Evolutionary conservation across 2,113 vertebrate genomes (phyloP).

Genomic region (Myrmecophaga tridactyla): DNA sequence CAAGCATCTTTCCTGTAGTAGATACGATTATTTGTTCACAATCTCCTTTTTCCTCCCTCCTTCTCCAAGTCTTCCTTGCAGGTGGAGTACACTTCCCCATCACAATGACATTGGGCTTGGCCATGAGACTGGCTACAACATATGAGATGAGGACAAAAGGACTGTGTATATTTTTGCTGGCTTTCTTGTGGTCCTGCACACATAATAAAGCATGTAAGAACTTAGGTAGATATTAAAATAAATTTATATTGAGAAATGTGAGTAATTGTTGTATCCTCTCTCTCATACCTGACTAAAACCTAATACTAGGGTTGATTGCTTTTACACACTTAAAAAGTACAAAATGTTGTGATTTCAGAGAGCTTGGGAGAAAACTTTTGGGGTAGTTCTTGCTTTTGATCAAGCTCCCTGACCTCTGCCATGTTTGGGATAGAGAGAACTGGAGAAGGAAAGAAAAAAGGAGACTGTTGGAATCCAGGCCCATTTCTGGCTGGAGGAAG

Average conservation of each 20-base stretch:
- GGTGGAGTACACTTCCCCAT: no score
- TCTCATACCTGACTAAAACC: not conserved
- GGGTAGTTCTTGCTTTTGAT: not conserved
- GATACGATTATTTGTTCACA: no score
- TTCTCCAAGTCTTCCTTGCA: no score
- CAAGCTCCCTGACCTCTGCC: not conserved
- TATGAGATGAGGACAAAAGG: no score
- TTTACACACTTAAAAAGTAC: not conserved
- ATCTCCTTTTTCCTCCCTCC: no score
- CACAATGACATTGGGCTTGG: no score
- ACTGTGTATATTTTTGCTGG: no score
- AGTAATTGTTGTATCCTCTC: not conserved
- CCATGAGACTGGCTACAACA: no score
- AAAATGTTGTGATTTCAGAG: not conserved
- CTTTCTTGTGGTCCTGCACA: no score
- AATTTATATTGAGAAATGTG: not conserved
- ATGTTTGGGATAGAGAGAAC: not conserved
- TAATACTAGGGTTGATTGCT: not conserved
- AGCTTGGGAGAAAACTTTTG: not conserved
- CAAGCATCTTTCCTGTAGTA: no score
- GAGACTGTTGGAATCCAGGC: not conserved
- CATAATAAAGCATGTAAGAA: not conserved
- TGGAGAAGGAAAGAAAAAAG: not conserved
- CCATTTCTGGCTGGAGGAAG: not conserved
- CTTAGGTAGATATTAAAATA: not conserved